Percentiles rank a stretch among this genome's conserved stretches.
Conservation (phyloP, 2,797 vertebrate genomes). For the Denticeps clupeoides region DNA sequence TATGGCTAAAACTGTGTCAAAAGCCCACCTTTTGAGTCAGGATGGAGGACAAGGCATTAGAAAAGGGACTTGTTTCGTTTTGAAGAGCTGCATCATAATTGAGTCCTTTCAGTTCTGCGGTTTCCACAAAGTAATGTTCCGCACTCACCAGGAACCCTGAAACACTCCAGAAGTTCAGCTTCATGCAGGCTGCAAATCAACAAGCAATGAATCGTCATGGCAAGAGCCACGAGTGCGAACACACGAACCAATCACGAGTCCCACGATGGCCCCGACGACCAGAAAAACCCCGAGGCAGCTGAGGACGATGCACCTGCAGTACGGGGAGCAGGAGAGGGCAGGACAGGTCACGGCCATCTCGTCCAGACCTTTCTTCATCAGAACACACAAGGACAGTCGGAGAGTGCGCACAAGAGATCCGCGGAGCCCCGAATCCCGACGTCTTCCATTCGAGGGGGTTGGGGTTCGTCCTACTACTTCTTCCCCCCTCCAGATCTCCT, state of each 20-base stretch:
- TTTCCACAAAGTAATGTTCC: conserved; percentile 73
- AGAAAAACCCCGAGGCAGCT: conserved; percentile 50
- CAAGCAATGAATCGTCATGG: too few relatives aligned
- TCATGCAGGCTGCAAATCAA: too few relatives aligned
- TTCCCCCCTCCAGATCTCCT: too few relatives aligned
- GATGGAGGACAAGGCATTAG: conserved; percentile 58
- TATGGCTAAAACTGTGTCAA: too few relatives aligned
- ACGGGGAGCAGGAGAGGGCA: conserved; percentile 24
- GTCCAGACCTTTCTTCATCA: conserved; percentile 48
- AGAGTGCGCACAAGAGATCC: too few relatives aligned
- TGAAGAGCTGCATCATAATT: conserved; percentile 59
- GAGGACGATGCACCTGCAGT: conserved; percentile 31
- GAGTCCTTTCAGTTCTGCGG: conserved; percentile 70
- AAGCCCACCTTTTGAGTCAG: conserved; percentile 78
- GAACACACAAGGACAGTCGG: too few relatives aligned
- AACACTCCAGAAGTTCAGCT: neutral
- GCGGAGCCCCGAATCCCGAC: too few relatives aligned
- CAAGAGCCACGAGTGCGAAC: too few relatives aligned
- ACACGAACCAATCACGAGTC: conserved; percentile 53
- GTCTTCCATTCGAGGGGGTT: too few relatives aligned
- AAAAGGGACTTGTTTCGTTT: conserved; percentile 58
- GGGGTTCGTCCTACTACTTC: too few relatives aligned
- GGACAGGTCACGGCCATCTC: conserved; percentile 32
- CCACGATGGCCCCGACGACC: conserved; percentile 43
- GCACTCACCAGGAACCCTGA: conserved; percentile 63